These are phyloP conservation scores for Perodicticus potto DNA, from an alignment of 2,797 vertebrate species.

Conservation along the genomic window DNA sequence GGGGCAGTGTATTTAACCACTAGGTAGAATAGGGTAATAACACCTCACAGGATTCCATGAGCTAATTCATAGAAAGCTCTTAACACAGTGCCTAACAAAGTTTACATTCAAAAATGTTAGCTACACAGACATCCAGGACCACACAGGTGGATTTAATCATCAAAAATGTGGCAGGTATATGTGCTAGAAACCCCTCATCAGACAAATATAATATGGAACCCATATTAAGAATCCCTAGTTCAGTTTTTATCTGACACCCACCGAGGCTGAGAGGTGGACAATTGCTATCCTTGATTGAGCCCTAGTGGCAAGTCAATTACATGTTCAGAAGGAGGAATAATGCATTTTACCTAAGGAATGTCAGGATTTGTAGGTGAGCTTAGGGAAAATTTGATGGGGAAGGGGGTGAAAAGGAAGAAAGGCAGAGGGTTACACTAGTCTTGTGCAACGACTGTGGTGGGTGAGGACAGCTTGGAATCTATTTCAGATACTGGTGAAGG, in stretches of 20 bases:
- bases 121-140: not conserved
- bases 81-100: not conserved
- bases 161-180: not conserved
- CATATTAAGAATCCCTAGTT: not conserved
- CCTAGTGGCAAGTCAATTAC: not conserved
- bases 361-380: not conserved
- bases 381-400: not conserved
- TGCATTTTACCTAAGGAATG: not conserved
- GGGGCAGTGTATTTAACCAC: not conserved
- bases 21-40: not conserved
- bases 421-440: not conserved
- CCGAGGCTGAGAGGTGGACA: not conserved
- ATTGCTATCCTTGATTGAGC: not conserved
- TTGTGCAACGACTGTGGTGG: not conserved
- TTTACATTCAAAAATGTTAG: not conserved
- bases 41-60: not conserved
- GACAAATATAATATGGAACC: not conserved
- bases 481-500: not conserved
- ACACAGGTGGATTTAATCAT: not conserved
- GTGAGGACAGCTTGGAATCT: not conserved
- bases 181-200: not conserved
- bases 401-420: not conserved
- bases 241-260: conserved; percentile 40
- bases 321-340: not conserved
- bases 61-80: conserved; percentile 20